phyloP scores from a whole-genome alignment of 2,113 vertebrate genomes.

The Ciconia stormi region DNA sequence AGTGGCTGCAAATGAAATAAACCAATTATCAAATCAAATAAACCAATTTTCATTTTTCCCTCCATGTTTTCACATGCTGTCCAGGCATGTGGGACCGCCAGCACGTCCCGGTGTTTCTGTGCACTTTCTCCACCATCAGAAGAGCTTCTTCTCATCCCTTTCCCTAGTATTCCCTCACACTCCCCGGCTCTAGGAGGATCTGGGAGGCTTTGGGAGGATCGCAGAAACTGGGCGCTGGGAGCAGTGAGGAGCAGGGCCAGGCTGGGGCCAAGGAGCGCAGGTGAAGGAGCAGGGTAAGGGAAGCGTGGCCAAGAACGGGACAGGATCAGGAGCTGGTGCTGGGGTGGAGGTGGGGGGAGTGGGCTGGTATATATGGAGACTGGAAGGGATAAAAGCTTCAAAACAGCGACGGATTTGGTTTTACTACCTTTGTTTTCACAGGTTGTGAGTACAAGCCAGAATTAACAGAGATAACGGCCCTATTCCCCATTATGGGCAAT shows the following conservation, averaged over 20 bases:
- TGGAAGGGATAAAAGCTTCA: neutral
- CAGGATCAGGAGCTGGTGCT: neutral
- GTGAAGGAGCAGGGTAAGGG: neutral
- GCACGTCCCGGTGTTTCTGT: accelerated
- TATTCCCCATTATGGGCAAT: neutral
- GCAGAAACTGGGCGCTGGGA: neutral
- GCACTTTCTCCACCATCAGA: neutral
- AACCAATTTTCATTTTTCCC: neutral
- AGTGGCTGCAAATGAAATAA: neutral
- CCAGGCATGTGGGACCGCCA: neutral
- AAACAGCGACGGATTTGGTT: neutral
- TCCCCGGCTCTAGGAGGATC: neutral
- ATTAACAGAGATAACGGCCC: neutral
- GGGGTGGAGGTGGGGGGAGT: neutral
- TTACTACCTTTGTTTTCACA: neutral
- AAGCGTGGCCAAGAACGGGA: accelerated
- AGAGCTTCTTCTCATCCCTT: neutral
- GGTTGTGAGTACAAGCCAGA: neutral
- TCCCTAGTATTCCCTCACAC: neutral
- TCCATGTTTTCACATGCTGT: neutral
- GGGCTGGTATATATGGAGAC: neutral
- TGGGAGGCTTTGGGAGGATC: neutral
- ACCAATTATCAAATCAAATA: neutral
- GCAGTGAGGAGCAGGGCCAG: neutral
- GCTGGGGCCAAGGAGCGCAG: neutral